Conservation (phyloP, 2,797 vertebrate genomes). For the Cygnus olor region DNA sequence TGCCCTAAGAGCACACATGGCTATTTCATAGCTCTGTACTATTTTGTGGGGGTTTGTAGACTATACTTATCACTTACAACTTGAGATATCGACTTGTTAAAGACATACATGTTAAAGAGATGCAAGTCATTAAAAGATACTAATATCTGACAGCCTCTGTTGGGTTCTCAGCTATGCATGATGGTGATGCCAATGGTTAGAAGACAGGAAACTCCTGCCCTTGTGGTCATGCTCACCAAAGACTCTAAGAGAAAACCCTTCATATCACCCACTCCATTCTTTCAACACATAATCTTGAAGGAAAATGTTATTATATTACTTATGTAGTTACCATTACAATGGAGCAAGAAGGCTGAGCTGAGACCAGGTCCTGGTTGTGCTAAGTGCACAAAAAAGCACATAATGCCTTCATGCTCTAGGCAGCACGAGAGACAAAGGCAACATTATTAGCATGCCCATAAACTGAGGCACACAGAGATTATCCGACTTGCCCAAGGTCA, state of each 20-base stretch:
- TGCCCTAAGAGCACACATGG: not conserved
- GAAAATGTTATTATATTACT: not conserved
- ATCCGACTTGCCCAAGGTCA: constrained; percentile 68
- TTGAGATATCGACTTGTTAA: not conserved
- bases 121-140: not conserved
- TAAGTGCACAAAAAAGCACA: constrained; percentile 27
- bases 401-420: not conserved
- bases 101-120: not conserved
- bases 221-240: not conserved
- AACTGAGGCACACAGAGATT: constrained; percentile 50
- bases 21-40: not conserved
- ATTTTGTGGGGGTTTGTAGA: not conserved
- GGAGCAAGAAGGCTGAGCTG: not conserved
- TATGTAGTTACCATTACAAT: constrained; percentile 4
- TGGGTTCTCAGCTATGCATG: not conserved
- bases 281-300: constrained; percentile 61
- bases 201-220: not conserved
- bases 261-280: constrained; percentile 26
- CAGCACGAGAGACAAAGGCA: constrained; percentile 40
- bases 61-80: not conserved
- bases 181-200: accelerated
- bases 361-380: constrained; percentile 2
- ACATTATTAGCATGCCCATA: constrained; percentile 50
- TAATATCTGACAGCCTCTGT: not conserved
- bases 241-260: constrained; percentile 12